Percentiles rank a stretch among this genome's conserved stretches.
Conservation (phyloP, 2,888 invertebrate genomes). For the Dinocampus coccinellae region DNA sequence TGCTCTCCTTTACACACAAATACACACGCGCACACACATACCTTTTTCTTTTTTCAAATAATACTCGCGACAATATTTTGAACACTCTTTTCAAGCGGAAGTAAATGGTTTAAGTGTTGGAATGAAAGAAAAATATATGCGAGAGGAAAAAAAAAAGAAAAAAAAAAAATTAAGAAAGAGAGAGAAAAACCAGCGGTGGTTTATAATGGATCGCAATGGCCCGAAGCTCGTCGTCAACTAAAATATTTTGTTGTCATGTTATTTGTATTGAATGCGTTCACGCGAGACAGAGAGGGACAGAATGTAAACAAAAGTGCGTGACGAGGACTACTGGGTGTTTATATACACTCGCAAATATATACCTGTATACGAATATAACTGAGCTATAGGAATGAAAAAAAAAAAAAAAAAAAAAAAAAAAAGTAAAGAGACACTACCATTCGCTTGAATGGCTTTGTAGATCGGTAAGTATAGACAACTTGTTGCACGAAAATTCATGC, state of each 20-base stretch:
- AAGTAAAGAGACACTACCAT: constrained; percentile 39
- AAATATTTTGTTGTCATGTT: constrained; percentile 9
- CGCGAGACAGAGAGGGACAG: neutral
- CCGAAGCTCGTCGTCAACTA: neutral
- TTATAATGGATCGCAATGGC: neutral
- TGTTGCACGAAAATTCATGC: constrained; percentile 61
- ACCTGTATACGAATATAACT: neutral
- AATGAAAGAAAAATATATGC: neutral
- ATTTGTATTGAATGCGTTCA: neutral
- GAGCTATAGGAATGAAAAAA: neutral
- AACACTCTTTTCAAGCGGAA: constrained; percentile 63
- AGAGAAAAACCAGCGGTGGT: too few relatives aligned
- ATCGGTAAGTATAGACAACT: constrained; percentile 52
- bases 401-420: neutral
- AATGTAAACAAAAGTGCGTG: neutral
- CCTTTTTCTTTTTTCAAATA: constrained; percentile 37
- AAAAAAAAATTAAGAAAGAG: neutral
- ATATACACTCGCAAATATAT: too few relatives aligned
- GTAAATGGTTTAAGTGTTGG: constrained; percentile 63
- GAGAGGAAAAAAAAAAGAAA: neutral
- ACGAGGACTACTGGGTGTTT: neutral
- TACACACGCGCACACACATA: too few relatives aligned
- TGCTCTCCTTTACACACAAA: too few relatives aligned
- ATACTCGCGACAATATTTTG: constrained; percentile 67
- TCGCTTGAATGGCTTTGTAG: constrained; percentile 45